Percentiles rank a stretch among this genome's conserved stretches.
phyloP scores from a whole-genome alignment of 2,797 vertebrate species.

The Muraenolepis orangiensis region DNA sequence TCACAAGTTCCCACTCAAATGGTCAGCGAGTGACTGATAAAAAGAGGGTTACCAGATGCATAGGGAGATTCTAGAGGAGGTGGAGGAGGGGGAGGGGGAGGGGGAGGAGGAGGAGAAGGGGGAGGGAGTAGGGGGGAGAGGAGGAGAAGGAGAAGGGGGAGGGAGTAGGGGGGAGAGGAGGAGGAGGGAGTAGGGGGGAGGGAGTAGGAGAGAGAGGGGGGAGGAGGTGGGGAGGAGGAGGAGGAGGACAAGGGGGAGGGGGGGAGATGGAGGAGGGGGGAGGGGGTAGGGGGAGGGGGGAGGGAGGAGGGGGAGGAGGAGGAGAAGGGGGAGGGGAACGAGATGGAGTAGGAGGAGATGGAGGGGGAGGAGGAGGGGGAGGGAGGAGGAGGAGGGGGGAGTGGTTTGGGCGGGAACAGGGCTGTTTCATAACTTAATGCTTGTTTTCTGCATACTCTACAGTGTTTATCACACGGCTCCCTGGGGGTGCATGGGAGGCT shows the following conservation, averaged over 20 bases:
- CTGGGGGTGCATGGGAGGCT: conserved; percentile 29
- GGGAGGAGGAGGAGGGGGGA: too few species aligned
- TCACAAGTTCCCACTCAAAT: conserved; percentile 63
- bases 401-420: too few species aligned
- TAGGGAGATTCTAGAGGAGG: background rate
- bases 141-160: background rate
- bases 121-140: conserved; percentile 34
- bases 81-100: background rate
- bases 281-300: too few species aligned
- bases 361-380: too few species aligned
- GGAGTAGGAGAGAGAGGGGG: too few species aligned
- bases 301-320: conserved; percentile 7
- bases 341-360: too few species aligned
- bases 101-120: conserved; percentile 14
- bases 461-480: conserved; percentile 60
- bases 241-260: conserved; percentile 32
- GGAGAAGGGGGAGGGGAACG: conserved; percentile 2
- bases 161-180: conserved; percentile 12
- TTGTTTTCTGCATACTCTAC: conserved; percentile 50
- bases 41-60: background rate
- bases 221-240: background rate
- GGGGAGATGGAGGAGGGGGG: conserved; percentile 32
- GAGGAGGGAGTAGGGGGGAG: background rate
- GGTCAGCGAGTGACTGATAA: conserved; percentile 11
- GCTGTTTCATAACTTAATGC: too few species aligned